Base-by-base conservation (phyloP, 2,113 vertebrate species). In the Notothenia rossii region DNA sequence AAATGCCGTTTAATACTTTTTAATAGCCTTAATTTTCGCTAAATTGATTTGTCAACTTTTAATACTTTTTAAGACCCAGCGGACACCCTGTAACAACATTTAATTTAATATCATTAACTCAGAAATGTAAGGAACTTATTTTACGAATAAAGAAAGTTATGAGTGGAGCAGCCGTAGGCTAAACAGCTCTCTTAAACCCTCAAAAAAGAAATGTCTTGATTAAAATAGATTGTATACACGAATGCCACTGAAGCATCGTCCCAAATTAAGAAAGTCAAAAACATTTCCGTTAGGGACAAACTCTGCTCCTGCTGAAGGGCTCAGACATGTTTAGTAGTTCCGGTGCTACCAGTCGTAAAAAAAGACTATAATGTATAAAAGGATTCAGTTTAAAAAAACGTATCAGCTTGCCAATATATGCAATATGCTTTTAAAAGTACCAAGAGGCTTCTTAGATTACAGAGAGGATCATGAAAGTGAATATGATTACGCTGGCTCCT, bases 381-480 rank as follows among this genome's bases (percentile, higher is more conserved):
- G 68, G 18, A 81, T 67, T 63, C 43, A 36, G 51, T 68, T 33
- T 45, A 77, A 78, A 72, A 72, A 60, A 53, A 18, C 7, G 22
- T 25, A 51, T 58, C 20, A 40, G 7, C 75, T 45, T 51, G 50
- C 56, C 50, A 63, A 49, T 29, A 29, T 29, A 29, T 29, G 3
- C 25, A 29, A 29, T 36, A 79, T 53, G 59, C 56, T 81, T 40
- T 74, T 51, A 25, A 79, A 87, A 68, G 63, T 63, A 88, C 54
- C 14, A 72, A 22, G 65, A 82, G 33, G 20, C 66, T 62, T 72
- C 69, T 77, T 70, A 40, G 58, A 88, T 77, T 70, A 74, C 48
- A 71, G 36, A 79, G 54, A 55, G 60, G 72, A 71, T 82, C 50
- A 46, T n/a, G n/a, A 4, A 33, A 62, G 62, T 69, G 58, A 72